phyloP scores from a whole-genome alignment of 2,888 invertebrate species.

The Hofmannophila pseudospretella region DNA sequence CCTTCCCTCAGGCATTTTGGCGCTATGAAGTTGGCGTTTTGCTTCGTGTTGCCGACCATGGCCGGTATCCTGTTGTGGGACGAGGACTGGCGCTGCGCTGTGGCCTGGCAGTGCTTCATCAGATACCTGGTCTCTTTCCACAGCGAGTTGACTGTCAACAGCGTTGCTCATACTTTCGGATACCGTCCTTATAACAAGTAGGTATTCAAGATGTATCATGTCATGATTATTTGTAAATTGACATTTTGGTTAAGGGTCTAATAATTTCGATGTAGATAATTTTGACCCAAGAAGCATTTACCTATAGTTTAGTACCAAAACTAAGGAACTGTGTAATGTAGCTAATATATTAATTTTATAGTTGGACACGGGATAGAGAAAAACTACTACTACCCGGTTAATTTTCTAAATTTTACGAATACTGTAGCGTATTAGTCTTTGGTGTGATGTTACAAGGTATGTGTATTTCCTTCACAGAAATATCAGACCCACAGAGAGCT shows the following conservation, averaged over 20 bases:
- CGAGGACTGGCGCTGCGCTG: slow-evolving; percentile 79
- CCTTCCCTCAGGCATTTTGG: neutral
- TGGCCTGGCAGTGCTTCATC: slow-evolving; percentile 79
- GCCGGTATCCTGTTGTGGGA: slow-evolving; percentile 49
- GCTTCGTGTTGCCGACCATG: slow-evolving; percentile 4
- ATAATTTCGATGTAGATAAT: too few species aligned
- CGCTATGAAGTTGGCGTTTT: neutral
- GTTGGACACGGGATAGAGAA: too few species aligned
- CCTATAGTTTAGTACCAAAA: too few species aligned
- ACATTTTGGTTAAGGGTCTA: too few species aligned
- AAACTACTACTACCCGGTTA: too few species aligned
- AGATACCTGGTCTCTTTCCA: slow-evolving; percentile 81
- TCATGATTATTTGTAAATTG: too few species aligned
- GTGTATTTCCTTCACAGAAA: neutral
- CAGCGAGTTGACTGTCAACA: slow-evolving; percentile 88
- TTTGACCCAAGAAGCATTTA: too few species aligned
- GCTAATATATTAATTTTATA: too few species aligned
- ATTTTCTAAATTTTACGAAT: too few species aligned
- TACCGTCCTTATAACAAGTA: slow-evolving; percentile 25
- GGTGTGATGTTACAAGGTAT: too few species aligned
- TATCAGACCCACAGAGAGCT: slow-evolving; percentile 25
- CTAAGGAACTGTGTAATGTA: too few species aligned
- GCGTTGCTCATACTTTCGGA: slow-evolving; percentile 84
- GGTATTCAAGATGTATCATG: slow-evolving; percentile 11
- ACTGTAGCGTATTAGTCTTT: too few species aligned